Evolutionary conservation across 2,888 invertebrate genomes (phyloP).

Genomic region (Drosophila colorata): DNA sequence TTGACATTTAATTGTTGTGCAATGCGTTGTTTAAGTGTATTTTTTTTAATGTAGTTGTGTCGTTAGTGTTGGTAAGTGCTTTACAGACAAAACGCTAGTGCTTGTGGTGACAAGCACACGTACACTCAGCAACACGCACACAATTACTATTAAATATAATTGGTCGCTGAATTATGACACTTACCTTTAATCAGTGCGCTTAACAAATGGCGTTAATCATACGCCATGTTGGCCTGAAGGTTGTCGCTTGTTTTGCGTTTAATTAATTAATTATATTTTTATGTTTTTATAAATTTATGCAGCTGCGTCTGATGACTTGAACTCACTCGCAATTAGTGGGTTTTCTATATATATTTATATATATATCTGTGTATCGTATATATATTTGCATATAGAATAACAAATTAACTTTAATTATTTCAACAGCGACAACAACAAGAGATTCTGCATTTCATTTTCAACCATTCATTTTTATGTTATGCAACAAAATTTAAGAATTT

Average conservation of each 20-base stretch:
- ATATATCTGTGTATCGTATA: neutral
- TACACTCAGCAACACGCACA: slow-evolving; percentile 5
- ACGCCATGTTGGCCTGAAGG: slow-evolving; percentile 55
- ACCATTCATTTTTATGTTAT: neutral
- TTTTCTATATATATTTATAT: neutral
- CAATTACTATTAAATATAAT: slow-evolving; percentile 50
- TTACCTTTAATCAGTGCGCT: slow-evolving; percentile 64
- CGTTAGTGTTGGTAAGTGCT: slow-evolving; percentile 14
- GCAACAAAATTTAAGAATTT: neutral
- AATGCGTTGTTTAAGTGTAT: slow-evolving; percentile 1
- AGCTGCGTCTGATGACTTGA: slow-evolving; percentile 27
- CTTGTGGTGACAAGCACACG: slow-evolving; percentile 3
- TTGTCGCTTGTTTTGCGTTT: slow-evolving; percentile 18
- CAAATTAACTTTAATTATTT: too few relatives aligned
- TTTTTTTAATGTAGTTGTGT: neutral
- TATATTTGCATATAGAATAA: neutral
- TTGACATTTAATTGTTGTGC: slow-evolving; percentile 15
- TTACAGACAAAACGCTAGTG: neutral
- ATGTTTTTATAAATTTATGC: slow-evolving; percentile 5
- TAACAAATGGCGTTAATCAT: slow-evolving; percentile 65
- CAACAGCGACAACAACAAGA: slow-evolving; percentile 6
- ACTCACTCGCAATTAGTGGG: slow-evolving; percentile 15
- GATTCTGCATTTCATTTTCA: slow-evolving; percentile 7
- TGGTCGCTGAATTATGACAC: slow-evolving; percentile 54
- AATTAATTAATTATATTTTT: slow-evolving; percentile 5